Percentiles rank a stretch among this genome's conserved stretches.
These are phyloP conservation scores for Brachirus orientalis DNA, from an alignment of 2,113 vertebrate species.

Conservation along the genomic window DNA sequence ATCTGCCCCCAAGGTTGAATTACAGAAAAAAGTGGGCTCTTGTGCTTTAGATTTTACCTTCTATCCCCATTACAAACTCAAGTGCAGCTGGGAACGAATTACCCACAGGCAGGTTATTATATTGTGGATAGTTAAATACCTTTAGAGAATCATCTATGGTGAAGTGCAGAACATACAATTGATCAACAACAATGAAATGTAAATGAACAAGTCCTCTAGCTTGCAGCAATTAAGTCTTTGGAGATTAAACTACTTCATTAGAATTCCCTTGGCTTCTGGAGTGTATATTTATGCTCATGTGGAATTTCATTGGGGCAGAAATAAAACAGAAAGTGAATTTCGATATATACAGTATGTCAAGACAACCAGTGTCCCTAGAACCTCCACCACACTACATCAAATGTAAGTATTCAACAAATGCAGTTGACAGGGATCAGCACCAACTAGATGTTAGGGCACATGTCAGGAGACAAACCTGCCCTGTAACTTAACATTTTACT, in stretches of 20 bases:
- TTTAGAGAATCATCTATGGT: background rate
- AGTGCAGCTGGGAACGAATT: background rate
- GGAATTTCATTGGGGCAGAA: constrained; percentile 29
- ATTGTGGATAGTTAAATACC: background rate
- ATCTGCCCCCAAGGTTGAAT: background rate
- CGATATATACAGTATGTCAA: no score
- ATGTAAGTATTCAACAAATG: no score
- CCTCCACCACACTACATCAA: no score
- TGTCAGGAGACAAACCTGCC: no score
- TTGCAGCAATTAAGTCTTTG: constrained; percentile 11
- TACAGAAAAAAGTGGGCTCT: background rate
- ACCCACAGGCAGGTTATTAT: background rate
- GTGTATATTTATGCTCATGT: constrained; percentile 42
- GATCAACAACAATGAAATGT: constrained; percentile 1
- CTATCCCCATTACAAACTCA: background rate
- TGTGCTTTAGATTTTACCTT: background rate
- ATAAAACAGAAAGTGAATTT: constrained; percentile 10
- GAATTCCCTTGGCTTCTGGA: constrained; percentile 40
- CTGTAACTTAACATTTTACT: no score
- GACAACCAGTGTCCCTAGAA: no score
- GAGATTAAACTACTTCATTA: constrained; percentile 38
- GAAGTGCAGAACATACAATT: background rate
- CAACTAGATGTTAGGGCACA: no score
- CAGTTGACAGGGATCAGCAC: no score
- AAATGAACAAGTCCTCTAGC: background rate